Base-by-base conservation (phyloP, 2,888 invertebrate genomes). In the Physocephala rufipes region DNA sequence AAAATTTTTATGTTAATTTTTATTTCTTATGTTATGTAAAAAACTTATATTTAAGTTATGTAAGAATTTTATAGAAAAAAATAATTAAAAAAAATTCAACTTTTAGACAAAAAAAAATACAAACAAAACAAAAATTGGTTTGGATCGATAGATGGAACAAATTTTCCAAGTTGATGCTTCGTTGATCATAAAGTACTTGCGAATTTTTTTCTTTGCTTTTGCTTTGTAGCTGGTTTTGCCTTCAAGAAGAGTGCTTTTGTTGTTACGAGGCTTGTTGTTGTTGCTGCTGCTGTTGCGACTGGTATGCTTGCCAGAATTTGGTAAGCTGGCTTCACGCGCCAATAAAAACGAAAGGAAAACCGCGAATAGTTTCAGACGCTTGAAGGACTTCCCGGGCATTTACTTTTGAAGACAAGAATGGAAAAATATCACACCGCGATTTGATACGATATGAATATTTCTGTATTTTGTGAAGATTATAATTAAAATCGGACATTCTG, bases 311-410 rank as follows among this genome's bases (percentile, higher is more conserved):
- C 19, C 19, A 43, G 16, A 43, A 55, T 55, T 58, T 24, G 21
- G 66, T 47, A 51, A 51, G 58, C 36, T 65, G 28, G 69, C 71
- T 73, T 71, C 72, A 74, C 72, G 72, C 73, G 70, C 70, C 71
- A 71, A 66, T 71, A 73, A 74, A 72, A 72, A 62, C 72, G 72
- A 74, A 71, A 74, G 74, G 74, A 47, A 72, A 72, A 72, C 49
- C 51, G 21, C 26, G 28, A 28, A 12, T 13, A 55, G 21, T 55
- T 12, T 2, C 55, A 55, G 24, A 13, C 13, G n/a, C 13, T 55
- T 55, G 26, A 55, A 24, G 21, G 26, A 24, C 15, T 55, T n/a
- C 7, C 15, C 15, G 24, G 21, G n/a, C n/a, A n/a, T n/a, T n/a
- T n/a, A 55, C 55, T 26, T 24, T 24, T 9, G 1, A 24, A 55